Percentiles rank a stretch among this genome's conserved stretches.
Conservation (phyloP, 2,797 vertebrate species). For the Chrysocyon brachyurus region DNA sequence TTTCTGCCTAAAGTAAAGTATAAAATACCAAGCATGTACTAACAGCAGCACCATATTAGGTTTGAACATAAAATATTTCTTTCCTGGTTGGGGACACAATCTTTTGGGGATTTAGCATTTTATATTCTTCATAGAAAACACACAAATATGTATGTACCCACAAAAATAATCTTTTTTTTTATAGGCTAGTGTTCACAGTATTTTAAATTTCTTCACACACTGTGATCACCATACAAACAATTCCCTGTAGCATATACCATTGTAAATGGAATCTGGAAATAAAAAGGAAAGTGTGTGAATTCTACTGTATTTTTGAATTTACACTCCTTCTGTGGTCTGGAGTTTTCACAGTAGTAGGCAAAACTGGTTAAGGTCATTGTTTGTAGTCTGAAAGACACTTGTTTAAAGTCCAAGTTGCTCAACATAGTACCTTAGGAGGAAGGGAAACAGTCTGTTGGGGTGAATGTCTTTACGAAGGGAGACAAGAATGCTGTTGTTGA, state of each 20-base stretch:
- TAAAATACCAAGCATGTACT: not conserved
- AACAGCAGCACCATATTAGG: not conserved
- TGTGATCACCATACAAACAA: slow-evolving; percentile 40
- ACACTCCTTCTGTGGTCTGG: slow-evolving; percentile 45
- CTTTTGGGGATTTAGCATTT: slow-evolving; percentile 29
- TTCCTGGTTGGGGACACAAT: not conserved
- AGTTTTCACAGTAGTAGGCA: slow-evolving; percentile 45
- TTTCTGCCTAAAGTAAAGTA: not conserved
- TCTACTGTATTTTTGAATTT: slow-evolving; percentile 74
- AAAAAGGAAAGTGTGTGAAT: slow-evolving; percentile 37
- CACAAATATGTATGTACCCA: not conserved
- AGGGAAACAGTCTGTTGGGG: not conserved
- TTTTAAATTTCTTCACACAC: slow-evolving; percentile 72
- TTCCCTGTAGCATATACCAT: slow-evolving; percentile 29
- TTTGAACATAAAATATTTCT: slow-evolving; percentile 40
- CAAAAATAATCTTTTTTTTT: slow-evolving; percentile 36
- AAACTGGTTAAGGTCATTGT: slow-evolving; percentile 51
- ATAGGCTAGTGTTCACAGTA: slow-evolving; percentile 37
- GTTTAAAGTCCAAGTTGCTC: slow-evolving; percentile 11
- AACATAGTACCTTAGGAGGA: not conserved
- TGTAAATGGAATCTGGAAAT: slow-evolving; percentile 72
- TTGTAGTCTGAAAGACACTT: slow-evolving; percentile 17
- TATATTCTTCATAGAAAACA: slow-evolving; percentile 51
- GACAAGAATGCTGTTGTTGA: not conserved
- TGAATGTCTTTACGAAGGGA: not conserved